Base-by-base conservation (phyloP, 2,113 vertebrate species). In the Jacana jacana region DNA sequence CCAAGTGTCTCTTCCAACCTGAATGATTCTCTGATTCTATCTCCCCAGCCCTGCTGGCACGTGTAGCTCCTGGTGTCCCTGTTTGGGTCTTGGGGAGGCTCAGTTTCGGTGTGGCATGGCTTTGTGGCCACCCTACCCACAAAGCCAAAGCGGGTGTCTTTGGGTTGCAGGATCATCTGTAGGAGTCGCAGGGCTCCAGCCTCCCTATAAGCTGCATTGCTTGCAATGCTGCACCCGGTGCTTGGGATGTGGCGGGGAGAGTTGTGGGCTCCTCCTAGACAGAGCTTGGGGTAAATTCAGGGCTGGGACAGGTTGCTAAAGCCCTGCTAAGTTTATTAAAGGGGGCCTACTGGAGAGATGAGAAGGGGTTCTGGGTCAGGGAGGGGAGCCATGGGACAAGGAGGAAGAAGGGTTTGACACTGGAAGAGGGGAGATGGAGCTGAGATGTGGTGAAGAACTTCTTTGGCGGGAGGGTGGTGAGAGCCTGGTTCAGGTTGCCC, bases 31-130 rank as follows among this genome's bases (percentile, higher is more conserved):
- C n/a, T n/a, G n/a, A n/a, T n/a, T n/a, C n/a, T n/a, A 17, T 5
- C 15, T 7, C 28, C 49, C 60, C 35, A 8, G 33, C 58, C 19
- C 42, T 14, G 6, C 52, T 4, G 37, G 22, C 61, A 30, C 42
- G 0, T 10, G 15, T 11, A 23, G 63, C 49, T 52, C 60, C 70
- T 5, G 0, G 37, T 1, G 22, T 16, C 81, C 66, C 7, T 3
- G 15, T 52, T 86, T 24, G 65, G 65, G 37, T 35, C 27, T 20
- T 2, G n/a, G 24, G 18, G 8, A 24, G 12, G 52, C 35, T 51
- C 0, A 3, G 25, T 48, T 66, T 28, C 0, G 7, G 52, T 4
- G 24, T 39, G 7, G 25, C 10, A 3, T 0, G 4, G 39, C 16
- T 63, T n/a, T 9, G 63, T 1, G 7, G 31, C 30, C 0, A 9